These are phyloP conservation scores for Poliocrania exsul DNA, from an alignment of 2,797 vertebrate species.

Conservation along the genomic window DNA sequence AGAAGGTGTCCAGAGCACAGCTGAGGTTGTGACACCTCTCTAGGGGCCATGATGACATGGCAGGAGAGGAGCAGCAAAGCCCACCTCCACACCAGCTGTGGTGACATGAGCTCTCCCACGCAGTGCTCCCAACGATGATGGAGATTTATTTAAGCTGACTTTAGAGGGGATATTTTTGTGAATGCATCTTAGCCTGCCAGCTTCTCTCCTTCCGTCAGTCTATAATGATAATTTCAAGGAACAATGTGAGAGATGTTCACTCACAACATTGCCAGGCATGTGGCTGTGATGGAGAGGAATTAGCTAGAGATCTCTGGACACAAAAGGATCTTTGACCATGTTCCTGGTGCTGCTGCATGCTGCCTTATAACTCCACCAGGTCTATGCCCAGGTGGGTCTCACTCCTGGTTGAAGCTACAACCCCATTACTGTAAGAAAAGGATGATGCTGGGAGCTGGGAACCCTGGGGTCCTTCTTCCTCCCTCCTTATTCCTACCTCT, in stretches of 20 bases:
- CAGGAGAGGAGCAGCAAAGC: not conserved
- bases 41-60: not conserved
- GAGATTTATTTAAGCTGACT: conserved; percentile 54
- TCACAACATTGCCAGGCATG: not conserved
- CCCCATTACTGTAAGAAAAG: not conserved
- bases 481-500: not conserved
- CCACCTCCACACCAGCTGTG: not conserved
- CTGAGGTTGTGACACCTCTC: not conserved
- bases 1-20: not conserved
- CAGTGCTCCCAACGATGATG: not conserved
- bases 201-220: not conserved
- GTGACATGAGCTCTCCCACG: not conserved
- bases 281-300: conserved; percentile 14
- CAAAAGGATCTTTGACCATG: not conserved
- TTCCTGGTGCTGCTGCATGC: not conserved
- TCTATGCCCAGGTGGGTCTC: not conserved
- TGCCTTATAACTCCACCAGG: not conserved
- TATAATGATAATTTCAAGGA: conserved; percentile 35
- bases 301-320: not conserved
- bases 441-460: not conserved
- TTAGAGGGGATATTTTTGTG: conserved; percentile 11
- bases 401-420: not conserved
- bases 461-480: not conserved
- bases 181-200: conserved; percentile 7
- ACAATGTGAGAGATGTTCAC: not conserved